Evolutionary conservation across 2,888 invertebrate species (phyloP).

Genomic region (Epirrhoe tristata): DNA sequence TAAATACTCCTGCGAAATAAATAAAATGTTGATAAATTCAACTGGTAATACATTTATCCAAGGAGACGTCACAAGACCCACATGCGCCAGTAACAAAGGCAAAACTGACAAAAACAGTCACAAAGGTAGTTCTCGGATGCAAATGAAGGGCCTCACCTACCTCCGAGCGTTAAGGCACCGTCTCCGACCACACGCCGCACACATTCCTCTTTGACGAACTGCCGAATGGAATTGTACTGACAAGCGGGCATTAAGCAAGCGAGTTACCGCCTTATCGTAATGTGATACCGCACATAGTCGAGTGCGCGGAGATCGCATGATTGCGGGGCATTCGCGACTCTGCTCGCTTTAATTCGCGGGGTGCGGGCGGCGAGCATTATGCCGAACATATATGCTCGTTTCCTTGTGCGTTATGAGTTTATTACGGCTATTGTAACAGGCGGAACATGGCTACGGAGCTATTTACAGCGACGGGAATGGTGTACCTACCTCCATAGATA

Average conservation of each 20-base stretch:
- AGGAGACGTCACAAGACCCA: background rate
- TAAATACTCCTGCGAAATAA: background rate
- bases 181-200: background rate
- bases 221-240: slow-evolving; percentile 15
- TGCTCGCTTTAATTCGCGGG: slow-evolving; percentile 15
- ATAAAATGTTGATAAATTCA: background rate
- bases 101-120: slow-evolving; percentile 16
- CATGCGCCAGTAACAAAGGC: background rate
- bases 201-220: slow-evolving; percentile 21
- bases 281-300: slow-evolving; percentile 4
- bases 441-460: background rate
- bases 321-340: slow-evolving; percentile 13
- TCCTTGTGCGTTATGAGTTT: slow-evolving; percentile 9
- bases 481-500: background rate
- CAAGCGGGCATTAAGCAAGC: slow-evolving; percentile 2
- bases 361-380: slow-evolving; percentile 10
- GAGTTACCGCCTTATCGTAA: background rate
- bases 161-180: background rate
- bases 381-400: slow-evolving; percentile 16
- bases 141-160: slow-evolving; percentile 15
- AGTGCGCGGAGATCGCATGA: slow-evolving; percentile 9
- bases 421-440: slow-evolving; percentile 13
- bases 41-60: background rate
- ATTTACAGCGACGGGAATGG: background rate
- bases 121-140: slow-evolving; percentile 16